Conservation (phyloP, 1,140 invertebrate genomes). For the Ips typographus region DNA sequence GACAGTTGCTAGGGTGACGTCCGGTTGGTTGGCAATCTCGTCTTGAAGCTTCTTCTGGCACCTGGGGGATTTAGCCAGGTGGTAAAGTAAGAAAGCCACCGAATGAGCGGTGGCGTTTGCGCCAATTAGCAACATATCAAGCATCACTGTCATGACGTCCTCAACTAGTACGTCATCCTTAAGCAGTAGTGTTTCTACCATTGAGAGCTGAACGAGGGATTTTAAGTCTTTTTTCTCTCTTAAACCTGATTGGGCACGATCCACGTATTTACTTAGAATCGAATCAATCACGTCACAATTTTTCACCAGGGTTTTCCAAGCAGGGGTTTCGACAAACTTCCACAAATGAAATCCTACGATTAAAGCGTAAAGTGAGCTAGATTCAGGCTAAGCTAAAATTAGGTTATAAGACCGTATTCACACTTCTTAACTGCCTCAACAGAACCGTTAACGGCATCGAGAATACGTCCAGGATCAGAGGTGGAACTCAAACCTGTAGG, state of each 20-base stretch:
- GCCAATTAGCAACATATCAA: conserved; percentile 65
- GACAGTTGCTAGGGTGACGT: conserved; percentile 52
- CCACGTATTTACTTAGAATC: conserved; percentile 42
- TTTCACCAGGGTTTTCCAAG: conserved; percentile 59
- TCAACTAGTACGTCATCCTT: conserved; percentile 59
- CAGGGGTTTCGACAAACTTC: conserved; percentile 65
- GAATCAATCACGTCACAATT: conserved; percentile 45
- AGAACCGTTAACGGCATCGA: conserved; percentile 60
- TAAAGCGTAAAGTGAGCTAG: too few relatives aligned
- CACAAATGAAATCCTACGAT: conserved; percentile 62
- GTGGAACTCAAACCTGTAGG: conserved; percentile 54
- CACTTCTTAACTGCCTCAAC: conserved; percentile 64
- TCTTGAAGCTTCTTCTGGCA: conserved; percentile 61
- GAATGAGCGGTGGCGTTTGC: conserved; percentile 56
- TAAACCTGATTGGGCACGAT: conserved; percentile 39
- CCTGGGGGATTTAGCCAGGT: conserved; percentile 60
- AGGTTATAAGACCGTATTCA: conserved; percentile 50
- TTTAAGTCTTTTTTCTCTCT: conserved; percentile 41
- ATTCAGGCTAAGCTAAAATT: background rate
- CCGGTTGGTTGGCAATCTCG: conserved; percentile 55
- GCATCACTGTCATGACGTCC: conserved; percentile 61
- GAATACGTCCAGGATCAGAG: conserved; percentile 59
- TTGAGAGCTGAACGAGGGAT: conserved; percentile 35
- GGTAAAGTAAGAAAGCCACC: conserved; percentile 62
- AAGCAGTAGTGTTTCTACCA: conserved; percentile 55